phyloP scores from a whole-genome alignment of 2,113 vertebrate species.

The Myrmecophaga tridactyla region DNA sequence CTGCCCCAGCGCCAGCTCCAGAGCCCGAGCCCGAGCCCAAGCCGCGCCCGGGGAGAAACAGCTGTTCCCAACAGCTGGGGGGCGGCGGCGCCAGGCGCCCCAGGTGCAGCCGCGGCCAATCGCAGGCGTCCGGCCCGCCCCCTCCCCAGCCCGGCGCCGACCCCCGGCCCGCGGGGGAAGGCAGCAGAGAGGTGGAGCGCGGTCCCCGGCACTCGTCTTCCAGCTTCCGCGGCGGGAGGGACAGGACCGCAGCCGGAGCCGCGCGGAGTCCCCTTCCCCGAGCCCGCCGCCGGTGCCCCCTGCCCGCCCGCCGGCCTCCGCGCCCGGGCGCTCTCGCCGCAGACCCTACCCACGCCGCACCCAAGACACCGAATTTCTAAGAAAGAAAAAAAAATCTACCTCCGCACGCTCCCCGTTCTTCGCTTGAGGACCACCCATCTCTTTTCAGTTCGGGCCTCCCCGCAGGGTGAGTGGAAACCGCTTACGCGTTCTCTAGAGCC shows the following conservation, averaged over 20 bases:
- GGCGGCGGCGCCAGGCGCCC: constrained; percentile 72
- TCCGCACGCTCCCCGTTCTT: constrained; percentile 26
- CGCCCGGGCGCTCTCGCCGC: neutral
- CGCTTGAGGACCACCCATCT: constrained; percentile 14
- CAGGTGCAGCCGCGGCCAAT: constrained; percentile 77
- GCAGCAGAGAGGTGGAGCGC: constrained; percentile 58
- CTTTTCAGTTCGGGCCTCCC: constrained; percentile 50
- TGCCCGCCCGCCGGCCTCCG: constrained; percentile 8
- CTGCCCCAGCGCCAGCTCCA: neutral
- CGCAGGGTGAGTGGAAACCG: constrained; percentile 38
- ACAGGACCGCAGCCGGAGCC: neutral
- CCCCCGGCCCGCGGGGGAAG: constrained; percentile 71
- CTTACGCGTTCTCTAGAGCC: neutral
- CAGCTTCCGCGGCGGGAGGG: constrained; percentile 59
- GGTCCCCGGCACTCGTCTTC: constrained; percentile 78
- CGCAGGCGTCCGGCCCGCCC: constrained; percentile 75
- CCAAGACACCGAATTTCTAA: neutral
- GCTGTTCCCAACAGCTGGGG: constrained; percentile 83
- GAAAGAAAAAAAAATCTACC: constrained; percentile 40
- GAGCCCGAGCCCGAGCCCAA: neutral
- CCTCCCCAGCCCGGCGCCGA: constrained; percentile 73
- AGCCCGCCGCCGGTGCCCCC: constrained; percentile 65
- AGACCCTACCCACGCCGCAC: neutral
- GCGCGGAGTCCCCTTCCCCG: constrained; percentile 58
- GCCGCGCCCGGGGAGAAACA: constrained; percentile 58